These are phyloP conservation scores for Alethe diademata DNA, from an alignment of 2,113 vertebrate genomes.

Conservation along the genomic window DNA sequence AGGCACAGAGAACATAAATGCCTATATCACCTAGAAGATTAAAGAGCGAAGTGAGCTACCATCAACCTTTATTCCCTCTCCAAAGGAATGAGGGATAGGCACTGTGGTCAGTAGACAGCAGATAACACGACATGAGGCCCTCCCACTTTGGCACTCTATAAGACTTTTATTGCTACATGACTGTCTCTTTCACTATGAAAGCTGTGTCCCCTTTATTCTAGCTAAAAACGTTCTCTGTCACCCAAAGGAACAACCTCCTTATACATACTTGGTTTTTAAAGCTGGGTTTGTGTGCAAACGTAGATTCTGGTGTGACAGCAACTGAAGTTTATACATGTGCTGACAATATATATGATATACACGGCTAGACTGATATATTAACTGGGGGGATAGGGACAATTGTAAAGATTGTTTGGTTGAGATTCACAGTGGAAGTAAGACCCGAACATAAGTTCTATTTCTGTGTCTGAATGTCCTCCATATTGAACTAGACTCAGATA, in stretches of 20 bases:
- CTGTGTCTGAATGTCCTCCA: background rate
- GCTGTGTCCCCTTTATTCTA: background rate
- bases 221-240: background rate
- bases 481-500: background rate
- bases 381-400: rapidly evolving
- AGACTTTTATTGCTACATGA: background rate
- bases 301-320: background rate
- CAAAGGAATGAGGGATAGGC: background rate
- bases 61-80: background rate
- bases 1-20: background rate
- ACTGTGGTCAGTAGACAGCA: background rate
- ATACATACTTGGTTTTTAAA: background rate
- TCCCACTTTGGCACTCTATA: rapidly evolving
- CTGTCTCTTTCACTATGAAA: background rate
- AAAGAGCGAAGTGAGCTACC: background rate
- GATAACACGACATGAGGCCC: background rate
- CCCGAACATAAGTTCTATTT: background rate
- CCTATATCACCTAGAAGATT: background rate
- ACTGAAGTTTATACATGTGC: background rate
- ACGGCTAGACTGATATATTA: background rate
- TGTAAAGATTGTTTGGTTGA: background rate
- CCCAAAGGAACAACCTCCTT: background rate
- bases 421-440: background rate
- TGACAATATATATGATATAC: background rate
- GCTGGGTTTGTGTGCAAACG: background rate